These are phyloP conservation scores for Polyommatus iphigenia DNA, from an alignment of 2,888 invertebrate genomes.

Conservation along the genomic window DNA sequence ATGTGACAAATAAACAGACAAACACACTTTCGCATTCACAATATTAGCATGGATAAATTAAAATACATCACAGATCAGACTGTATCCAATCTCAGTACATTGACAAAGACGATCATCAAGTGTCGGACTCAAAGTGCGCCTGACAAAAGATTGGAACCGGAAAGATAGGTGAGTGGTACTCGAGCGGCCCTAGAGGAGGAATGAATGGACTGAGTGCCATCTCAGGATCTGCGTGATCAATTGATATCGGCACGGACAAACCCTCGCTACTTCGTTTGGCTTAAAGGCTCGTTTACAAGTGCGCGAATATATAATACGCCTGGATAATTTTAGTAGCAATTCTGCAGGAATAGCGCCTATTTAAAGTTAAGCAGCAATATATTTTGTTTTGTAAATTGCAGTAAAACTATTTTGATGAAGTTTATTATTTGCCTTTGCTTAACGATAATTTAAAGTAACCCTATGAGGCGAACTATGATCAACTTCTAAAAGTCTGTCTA, in stretches of 20 bases:
- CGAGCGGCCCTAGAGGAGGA: conserved; percentile 59
- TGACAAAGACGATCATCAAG: conserved; percentile 72
- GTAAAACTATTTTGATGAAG: too few relatives aligned
- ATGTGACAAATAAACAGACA: not conserved
- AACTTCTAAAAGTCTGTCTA: too few relatives aligned
- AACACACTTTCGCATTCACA: not conserved
- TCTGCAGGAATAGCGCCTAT: not conserved
- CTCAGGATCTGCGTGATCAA: conserved; percentile 72
- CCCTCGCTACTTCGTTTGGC: conserved; percentile 38
- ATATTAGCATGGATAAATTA: conserved; percentile 13
- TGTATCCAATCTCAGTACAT: conserved; percentile 58
- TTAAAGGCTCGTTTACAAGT: conserved; percentile 23
- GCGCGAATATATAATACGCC: conserved; percentile 30
- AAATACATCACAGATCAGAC: conserved; percentile 39
- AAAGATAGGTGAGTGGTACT: conserved; percentile 71
- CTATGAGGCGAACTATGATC: too few relatives aligned
- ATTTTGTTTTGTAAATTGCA: too few relatives aligned
- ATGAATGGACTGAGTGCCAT: conserved; percentile 60
- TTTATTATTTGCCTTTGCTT: too few relatives aligned
- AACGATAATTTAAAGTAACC: too few relatives aligned
- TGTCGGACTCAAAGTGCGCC: conserved; percentile 60
- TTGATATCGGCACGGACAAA: conserved; percentile 66
- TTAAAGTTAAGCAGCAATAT: not conserved
- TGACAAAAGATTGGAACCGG: conserved; percentile 76
- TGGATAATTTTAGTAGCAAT: conserved; percentile 21